Conservation (phyloP, 2,113 vertebrate genomes). For the Aphelocoma coerulescens region DNA sequence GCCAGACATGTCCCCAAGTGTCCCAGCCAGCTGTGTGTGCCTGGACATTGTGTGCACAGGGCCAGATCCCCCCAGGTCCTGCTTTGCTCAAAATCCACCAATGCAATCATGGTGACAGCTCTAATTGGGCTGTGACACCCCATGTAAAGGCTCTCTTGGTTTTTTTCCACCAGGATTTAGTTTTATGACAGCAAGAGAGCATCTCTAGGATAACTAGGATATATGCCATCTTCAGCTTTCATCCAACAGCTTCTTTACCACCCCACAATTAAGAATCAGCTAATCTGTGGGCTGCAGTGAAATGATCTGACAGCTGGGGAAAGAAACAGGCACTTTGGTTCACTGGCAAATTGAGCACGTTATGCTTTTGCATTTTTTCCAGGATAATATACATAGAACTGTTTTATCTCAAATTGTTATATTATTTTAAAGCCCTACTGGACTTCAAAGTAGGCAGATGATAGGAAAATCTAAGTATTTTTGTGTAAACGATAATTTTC, state of each 20-base stretch:
- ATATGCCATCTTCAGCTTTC: background rate
- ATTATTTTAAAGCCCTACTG: background rate
- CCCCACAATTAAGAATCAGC: background rate
- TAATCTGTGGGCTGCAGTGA: background rate
- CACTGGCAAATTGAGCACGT: background rate
- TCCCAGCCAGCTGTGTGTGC: background rate
- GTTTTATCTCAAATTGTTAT: background rate
- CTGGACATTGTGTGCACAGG: background rate
- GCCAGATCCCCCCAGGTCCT: background rate
- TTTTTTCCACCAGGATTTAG: background rate
- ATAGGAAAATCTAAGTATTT: background rate
- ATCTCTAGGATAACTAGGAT: background rate
- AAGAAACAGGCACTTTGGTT: background rate
- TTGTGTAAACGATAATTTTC: background rate
- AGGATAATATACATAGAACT: background rate
- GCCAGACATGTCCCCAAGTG: fast-evolving
- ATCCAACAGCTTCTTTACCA: background rate
- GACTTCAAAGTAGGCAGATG: background rate
- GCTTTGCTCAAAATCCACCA: background rate
- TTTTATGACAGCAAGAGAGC: background rate
- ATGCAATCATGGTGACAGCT: background rate
- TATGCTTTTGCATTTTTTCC: background rate
- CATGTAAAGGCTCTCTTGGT: fast-evolving
- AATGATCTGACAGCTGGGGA: background rate
- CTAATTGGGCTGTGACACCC: background rate